These are phyloP conservation scores for Oncopeltus fasciatus DNA, from an alignment of 1,140 invertebrate species.

Conservation along the genomic window DNA sequence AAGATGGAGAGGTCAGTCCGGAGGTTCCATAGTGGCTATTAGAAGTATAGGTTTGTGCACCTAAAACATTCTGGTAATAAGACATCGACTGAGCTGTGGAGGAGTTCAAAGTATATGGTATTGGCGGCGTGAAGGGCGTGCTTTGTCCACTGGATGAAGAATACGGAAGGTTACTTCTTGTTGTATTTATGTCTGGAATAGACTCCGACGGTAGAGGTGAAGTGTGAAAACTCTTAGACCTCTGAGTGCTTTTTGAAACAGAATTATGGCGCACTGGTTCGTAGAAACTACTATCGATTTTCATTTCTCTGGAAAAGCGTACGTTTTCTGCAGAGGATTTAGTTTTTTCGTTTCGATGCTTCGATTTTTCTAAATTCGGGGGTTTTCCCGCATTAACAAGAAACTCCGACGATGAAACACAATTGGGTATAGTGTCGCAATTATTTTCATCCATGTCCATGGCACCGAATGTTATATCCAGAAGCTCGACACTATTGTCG, in stretches of 20 bases:
- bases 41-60: not conserved
- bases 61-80: not conserved
- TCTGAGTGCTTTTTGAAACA: not conserved
- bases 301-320: not conserved
- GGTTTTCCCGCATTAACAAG: not conserved
- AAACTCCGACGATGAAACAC: no score
- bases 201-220: not conserved
- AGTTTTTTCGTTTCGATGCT: not conserved
- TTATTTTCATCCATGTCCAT: not conserved
- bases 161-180: not conserved
- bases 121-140: not conserved
- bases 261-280: not conserved
- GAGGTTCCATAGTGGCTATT: not conserved
- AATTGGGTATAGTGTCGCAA: not conserved
- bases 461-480: not conserved
- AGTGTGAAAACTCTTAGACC: not conserved
- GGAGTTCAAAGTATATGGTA: not conserved
- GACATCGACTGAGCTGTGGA: not conserved
- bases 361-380: not conserved
- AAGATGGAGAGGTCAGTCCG: not conserved
- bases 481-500: not conserved
- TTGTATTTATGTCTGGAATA: not conserved
- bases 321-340: not conserved
- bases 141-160: not conserved
- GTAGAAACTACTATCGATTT: not conserved